Base-by-base conservation (phyloP, 2,888 invertebrate species). In the Herminia tarsipennalis region DNA sequence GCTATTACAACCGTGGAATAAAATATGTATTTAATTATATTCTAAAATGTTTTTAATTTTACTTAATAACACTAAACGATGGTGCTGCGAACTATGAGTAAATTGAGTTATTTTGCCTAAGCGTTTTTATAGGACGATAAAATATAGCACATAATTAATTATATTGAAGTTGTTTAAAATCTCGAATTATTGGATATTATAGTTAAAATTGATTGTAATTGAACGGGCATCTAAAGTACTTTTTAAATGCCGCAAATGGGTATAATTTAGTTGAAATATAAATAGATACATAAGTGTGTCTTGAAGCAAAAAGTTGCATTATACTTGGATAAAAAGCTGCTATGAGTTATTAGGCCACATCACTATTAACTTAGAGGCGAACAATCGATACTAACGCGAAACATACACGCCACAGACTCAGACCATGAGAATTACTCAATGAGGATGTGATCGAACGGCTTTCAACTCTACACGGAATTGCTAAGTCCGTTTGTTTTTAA, bases 351-450 rank as follows among this genome's bases (percentile, higher is more conserved):
- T 41, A 30, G 48, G 49, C 49, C 35, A 28, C 52, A 46, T 55
- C 66, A 41, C 12, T 24, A 24, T 12, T 49, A 35, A 45, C 32
- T 28, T 41, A 53, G 35, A 42, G 47, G 46, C 44, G 49, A 56
- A 59, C 61, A 49, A 56, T 67, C 66, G 64, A 64, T 70, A 71
- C 67, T 76, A 73, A 79, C 72, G 70, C 70, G 70, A 64, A 55
- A 54, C 62, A 66, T 75, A 69, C 78, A 81, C 78, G 80, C 76
- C 69, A 66, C 70, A 43, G 54, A 43, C 69, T 66, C 72, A 77
- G 73, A 73, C 75, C 78, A 78, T 83, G 82, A 74, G 80, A 81
- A 82, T 72, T 58, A 30, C 48, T 51, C 36, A 47, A 56, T 51
- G 56, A 42, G 48, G 45, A 45, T 48, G 39, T n/a, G n/a, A n/a